Evolutionary conservation across 2,888 invertebrate genomes (phyloP), one percentile per base, ranked within the genome.

Genomic region (Peribatodes rhomboidaria): DNA sequence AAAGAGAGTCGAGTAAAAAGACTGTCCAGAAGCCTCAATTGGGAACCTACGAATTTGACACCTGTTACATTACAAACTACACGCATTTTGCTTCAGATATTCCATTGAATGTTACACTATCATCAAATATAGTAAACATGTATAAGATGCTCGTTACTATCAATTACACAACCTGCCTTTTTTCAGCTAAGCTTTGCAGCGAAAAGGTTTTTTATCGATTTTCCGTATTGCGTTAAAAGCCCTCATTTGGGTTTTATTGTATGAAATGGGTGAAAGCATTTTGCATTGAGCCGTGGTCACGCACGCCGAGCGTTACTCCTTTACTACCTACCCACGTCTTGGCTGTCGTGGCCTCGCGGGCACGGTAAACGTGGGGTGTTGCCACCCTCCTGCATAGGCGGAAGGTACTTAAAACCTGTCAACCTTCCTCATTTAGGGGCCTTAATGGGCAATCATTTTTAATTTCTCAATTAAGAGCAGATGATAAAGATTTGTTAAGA

Each of bases 161-260:
- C 3, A n/a, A 37, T 37, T 37, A 4, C 37, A 1, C 7, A 16
- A 16, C 16, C 13, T 22, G 13, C 44, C 42, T 11, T n/a, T 10
- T 47, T n/a, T 18, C 16, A 41, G 27, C 27, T 41, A 22, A 49
- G 41, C 39, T 31, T 31, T 59, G 55, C 58, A 50, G 47, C 18
- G 35, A 55, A 61, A 61, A 59, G 41, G 53, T 62, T 88, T 86
- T 88, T 86, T 89, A 91, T 91, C 87, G 90, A 92, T 90, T 89
- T 87, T 82, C 84, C 85, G 81, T 90, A 89, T 91, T 85, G 89
- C 90, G 90, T 90, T 91, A 90, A 91, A 91, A 92, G 89, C 88
- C 83, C 91, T 91, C 91, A 92, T 92, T 91, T 91, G 44, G 86
- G 89, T 87, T 90, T 90, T 90, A 91, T 91, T 91, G 88, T 90